These are phyloP conservation scores for Crotalus tigris DNA, from an alignment of 2,113 vertebrate species.

Conservation along the genomic window DNA sequence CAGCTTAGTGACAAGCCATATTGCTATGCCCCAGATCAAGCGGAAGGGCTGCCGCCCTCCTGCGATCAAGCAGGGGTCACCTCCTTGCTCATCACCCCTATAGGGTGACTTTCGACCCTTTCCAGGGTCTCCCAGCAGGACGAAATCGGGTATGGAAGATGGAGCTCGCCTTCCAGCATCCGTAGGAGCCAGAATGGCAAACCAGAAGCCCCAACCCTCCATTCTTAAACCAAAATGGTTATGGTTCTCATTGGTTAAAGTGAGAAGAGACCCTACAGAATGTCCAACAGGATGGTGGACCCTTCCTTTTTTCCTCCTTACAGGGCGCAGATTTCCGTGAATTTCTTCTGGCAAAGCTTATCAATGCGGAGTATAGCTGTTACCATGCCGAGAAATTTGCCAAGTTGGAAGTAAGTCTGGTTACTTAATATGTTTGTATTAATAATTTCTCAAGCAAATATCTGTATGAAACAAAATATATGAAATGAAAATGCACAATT, in stretches of 20 bases:
- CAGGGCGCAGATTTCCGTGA: conserved; percentile 79
- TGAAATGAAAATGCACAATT: background rate
- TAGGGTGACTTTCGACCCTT: too few species aligned
- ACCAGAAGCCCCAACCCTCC: background rate
- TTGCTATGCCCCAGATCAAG: too few species aligned
- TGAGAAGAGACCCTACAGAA: background rate
- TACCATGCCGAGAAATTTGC: conserved; percentile 86
- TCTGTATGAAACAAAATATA: background rate
- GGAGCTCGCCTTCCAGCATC: too few species aligned
- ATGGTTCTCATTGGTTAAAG: background rate
- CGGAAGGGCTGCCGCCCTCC: too few species aligned
- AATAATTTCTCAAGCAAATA: background rate
- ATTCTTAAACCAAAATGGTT: background rate
- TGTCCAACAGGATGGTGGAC: background rate
- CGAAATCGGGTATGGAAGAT: too few species aligned
- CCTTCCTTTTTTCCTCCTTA: conserved; percentile 13
- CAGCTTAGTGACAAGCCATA: too few species aligned
- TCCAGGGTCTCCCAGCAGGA: too few species aligned
- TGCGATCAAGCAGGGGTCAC: too few species aligned
- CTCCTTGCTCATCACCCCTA: too few species aligned
- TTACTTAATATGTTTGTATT: background rate
- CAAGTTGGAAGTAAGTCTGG: conserved; percentile 76
- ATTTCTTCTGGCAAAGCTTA: conserved; percentile 87
- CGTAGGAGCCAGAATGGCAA: too few species aligned
- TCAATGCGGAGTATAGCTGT: conserved; percentile 89